Evolutionary conservation across 2,797 vertebrate genomes (phyloP).

Genomic region (Salmo trutta): DNA sequence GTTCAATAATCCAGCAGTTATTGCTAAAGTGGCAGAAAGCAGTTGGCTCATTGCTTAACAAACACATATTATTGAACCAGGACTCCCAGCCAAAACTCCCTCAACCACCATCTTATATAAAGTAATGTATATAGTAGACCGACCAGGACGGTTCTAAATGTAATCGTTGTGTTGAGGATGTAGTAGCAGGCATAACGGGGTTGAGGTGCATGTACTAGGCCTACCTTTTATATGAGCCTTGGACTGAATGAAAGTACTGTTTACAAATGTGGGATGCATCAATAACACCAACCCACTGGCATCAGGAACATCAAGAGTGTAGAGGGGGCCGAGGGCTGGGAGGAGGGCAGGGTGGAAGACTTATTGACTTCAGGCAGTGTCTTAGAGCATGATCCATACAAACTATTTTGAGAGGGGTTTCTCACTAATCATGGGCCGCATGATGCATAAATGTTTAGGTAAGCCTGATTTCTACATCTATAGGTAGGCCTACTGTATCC

Average conservation of each 20-base stretch:
- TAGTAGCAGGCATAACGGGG: neutral
- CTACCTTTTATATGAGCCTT: neutral
- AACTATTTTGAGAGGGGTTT: conserved; percentile 21
- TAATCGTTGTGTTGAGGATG: neutral
- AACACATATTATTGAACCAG: conserved; percentile 47
- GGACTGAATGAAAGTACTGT: conserved; percentile 14
- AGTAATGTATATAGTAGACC: conserved; percentile 60
- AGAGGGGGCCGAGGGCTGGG: conserved; percentile 13
- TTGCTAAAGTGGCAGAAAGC: conserved; percentile 71
- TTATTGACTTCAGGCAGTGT: conserved; percentile 28
- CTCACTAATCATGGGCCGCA: conserved; percentile 11
- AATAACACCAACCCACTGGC: conserved; percentile 32
- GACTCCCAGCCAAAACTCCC: conserved; percentile 56
- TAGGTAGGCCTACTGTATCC: neutral
- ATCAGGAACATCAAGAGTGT: conserved; percentile 24
- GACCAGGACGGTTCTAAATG: neutral
- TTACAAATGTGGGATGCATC: conserved; percentile 20
- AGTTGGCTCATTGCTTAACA: conserved; percentile 45
- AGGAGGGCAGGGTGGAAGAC: conserved; percentile 31
- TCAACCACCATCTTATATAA: neutral
- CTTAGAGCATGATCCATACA: conserved; percentile 11
- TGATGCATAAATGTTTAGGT: neutral
- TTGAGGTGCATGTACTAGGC: neutral
- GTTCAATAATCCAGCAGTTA: conserved; percentile 71
- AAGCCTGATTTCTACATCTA: neutral